These are phyloP conservation scores for Mechanitis messenoides DNA, from an alignment of 2,888 invertebrate species.

Conservation along the genomic window DNA sequence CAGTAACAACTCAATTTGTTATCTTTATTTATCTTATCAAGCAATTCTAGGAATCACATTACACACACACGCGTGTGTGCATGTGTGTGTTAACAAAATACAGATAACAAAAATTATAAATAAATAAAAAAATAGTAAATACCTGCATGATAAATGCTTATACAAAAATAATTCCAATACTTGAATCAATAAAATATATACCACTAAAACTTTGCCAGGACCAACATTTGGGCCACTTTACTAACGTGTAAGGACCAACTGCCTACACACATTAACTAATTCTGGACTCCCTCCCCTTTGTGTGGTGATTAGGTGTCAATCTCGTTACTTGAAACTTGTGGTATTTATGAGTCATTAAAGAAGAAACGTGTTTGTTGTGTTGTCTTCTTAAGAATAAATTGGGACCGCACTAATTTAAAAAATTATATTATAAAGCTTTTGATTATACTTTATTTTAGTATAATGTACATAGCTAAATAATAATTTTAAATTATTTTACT, in stretches of 20 bases:
- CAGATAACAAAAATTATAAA: too few relatives aligned
- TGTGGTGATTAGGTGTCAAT: slow-evolving; percentile 56
- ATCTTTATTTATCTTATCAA: slow-evolving; percentile 13
- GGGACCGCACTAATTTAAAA: too few relatives aligned
- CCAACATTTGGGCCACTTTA: slow-evolving; percentile 40
- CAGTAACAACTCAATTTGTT: not conserved
- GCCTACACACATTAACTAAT: slow-evolving; percentile 53
- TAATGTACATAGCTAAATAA: too few relatives aligned
- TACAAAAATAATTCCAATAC: not conserved
- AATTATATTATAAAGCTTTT: too few relatives aligned
- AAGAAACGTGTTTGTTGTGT: not conserved
- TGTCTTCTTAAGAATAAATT: too few relatives aligned
- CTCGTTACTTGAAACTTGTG: slow-evolving; percentile 35
- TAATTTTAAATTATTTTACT: too few relatives aligned
- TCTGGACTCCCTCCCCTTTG: slow-evolving; percentile 58
- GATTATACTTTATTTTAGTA: too few relatives aligned
- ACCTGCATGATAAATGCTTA: slow-evolving; percentile 16
- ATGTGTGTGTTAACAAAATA: too few relatives aligned
- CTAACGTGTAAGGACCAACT: slow-evolving; percentile 53
- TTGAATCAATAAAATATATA: not conserved
- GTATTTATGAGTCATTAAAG: slow-evolving; percentile 22
- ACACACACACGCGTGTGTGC: too few relatives aligned
- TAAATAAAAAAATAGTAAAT: slow-evolving; percentile 3
- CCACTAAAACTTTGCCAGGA: slow-evolving; percentile 3
- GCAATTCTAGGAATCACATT: slow-evolving; percentile 10